Evolutionary conservation across 2,113 vertebrate species (phyloP).

Genomic region (Atrichornis clamosus): DNA sequence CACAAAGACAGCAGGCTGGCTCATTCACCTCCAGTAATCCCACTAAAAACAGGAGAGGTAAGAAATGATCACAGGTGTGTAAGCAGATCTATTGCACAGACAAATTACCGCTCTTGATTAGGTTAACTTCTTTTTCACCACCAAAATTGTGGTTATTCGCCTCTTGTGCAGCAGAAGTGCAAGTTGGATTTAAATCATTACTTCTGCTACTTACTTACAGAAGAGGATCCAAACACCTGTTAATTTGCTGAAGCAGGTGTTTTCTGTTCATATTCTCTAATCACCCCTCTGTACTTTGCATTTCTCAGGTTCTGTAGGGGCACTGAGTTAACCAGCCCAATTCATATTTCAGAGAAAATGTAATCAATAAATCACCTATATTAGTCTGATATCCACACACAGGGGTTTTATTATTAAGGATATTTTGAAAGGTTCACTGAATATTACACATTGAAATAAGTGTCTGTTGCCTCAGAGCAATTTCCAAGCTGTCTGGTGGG

Average conservation of each 20-base stretch:
- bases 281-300: neutral
- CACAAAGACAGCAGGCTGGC: neutral
- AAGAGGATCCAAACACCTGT: conserved; percentile 40
- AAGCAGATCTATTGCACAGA: neutral
- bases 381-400: conserved; percentile 58
- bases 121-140: neutral
- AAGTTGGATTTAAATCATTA: neutral
- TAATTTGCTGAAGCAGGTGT: conserved; percentile 55
- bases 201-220: conserved; percentile 12
- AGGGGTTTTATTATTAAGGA: conserved; percentile 60
- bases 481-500: conserved; percentile 66
- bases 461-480: conserved; percentile 62
- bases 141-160: neutral
- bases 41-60: neutral
- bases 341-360: conserved; percentile 62
- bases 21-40: neutral
- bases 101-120: neutral
- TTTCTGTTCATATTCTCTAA: conserved; percentile 10
- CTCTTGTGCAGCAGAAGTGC: neutral
- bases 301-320: conserved; percentile 21
- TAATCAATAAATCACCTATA: conserved; percentile 67
- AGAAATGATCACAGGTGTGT: neutral
- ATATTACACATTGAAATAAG: conserved; percentile 72
- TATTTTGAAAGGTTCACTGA: conserved; percentile 68
- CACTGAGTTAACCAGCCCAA: conserved; percentile 31